Conservation (phyloP, 2,113 vertebrate species). For the Otolemur garnettii region DNA sequence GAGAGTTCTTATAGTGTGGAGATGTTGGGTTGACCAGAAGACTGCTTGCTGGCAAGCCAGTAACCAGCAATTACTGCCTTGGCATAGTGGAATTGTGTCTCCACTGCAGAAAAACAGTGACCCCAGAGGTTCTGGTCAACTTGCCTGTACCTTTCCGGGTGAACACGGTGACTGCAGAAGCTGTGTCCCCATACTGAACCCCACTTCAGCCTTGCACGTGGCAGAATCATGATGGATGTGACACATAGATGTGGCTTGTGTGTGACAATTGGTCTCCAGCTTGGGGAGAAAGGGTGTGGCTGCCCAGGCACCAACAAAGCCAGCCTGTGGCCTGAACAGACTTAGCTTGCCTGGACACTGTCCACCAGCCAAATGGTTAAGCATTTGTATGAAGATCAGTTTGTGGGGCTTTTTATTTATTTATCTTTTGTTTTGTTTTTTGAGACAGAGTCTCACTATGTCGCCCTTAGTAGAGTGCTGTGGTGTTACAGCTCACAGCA, state of each 20-base stretch:
- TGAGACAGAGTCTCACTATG: no score
- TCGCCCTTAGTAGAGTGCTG: no score
- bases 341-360: neutral
- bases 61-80: slow-evolving; percentile 83
- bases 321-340: neutral
- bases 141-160: accelerated
- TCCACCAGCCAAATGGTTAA: neutral
- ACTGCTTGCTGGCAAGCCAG: slow-evolving; percentile 80
- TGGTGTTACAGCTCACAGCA: no score
- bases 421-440: no score
- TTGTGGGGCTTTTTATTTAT: neutral
- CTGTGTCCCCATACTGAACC: neutral
- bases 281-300: neutral
- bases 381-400: neutral
- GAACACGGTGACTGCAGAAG: neutral
- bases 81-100: slow-evolving; percentile 79
- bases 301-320: neutral
- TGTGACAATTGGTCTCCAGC: neutral
- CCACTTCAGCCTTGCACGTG: neutral
- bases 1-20: slow-evolving; percentile 77
- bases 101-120: slow-evolving; percentile 77
- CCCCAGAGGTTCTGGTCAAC: slow-evolving; percentile 71
- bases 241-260: accelerated
- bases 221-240: neutral
- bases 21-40: slow-evolving; percentile 79